A percentile compares a stretch with the other conserved stretches of the same genome.
Conservation (phyloP, 2,113 vertebrate species). For the Empidonax traillii region DNA sequence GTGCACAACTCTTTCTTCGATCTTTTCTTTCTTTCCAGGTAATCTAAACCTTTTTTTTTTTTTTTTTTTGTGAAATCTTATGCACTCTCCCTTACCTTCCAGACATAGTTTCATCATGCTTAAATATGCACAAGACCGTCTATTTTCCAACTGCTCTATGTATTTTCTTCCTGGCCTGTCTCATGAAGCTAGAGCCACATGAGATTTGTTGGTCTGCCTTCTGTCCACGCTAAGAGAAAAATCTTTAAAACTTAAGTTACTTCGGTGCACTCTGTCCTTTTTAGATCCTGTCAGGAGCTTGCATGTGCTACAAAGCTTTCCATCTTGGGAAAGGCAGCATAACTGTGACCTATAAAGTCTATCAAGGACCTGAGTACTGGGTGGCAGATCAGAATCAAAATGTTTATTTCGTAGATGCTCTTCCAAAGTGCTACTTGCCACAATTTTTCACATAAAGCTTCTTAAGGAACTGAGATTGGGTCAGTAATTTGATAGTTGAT, state of each 20-base stretch:
- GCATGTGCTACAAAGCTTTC: neutral
- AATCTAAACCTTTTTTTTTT: neutral
- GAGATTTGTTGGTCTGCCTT: neutral
- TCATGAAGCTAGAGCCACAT: neutral
- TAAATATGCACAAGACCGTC: neutral
- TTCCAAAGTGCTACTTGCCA: neutral
- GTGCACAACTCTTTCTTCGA: neutral
- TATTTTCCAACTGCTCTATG: neutral
- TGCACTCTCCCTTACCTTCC: neutral
- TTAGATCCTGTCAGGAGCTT: neutral
- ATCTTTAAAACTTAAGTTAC: neutral
- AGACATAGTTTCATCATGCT: neutral
- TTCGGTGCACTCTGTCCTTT: neutral
- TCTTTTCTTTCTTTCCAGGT: neutral
- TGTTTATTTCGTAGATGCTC: neutral
- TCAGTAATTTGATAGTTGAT: neutral
- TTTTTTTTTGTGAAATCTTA: neutral
- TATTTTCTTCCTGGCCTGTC: neutral
- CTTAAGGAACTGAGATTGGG: neutral
- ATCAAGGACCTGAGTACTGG: neutral
- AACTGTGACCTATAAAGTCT: neutral
- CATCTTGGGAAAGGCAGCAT: neutral
- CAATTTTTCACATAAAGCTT: neutral
- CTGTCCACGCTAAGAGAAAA: neutral
- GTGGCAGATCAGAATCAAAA: neutral